A percentile compares a stretch with the other conserved stretches of the same genome.
phyloP scores from a whole-genome alignment of 2,113 vertebrate species.

The Sisor rabdophorus region DNA sequence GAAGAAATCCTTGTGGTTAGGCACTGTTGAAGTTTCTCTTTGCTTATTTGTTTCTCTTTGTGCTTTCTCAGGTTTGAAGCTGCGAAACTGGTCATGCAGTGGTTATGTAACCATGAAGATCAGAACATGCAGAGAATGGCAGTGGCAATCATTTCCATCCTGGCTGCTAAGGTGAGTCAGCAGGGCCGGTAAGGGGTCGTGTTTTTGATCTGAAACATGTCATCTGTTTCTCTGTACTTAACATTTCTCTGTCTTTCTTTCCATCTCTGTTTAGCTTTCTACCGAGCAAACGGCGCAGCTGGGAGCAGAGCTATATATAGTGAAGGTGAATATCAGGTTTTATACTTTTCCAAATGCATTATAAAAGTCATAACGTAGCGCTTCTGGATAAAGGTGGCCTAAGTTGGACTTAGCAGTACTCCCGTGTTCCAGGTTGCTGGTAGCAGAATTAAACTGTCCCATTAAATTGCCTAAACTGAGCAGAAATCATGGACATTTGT shows the following conservation, averaged over 20 bases:
- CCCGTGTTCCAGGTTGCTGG: background rate
- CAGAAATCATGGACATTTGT: too few species aligned
- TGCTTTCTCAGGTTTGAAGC: constrained; percentile 85
- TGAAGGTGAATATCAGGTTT: constrained; percentile 75
- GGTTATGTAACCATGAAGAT: constrained; percentile 98
- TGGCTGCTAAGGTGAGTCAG: constrained; percentile 90
- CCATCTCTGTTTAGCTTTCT: constrained; percentile 75
- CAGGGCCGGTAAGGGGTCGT: background rate
- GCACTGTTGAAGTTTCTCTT: too few species aligned
- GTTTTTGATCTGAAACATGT: background rate
- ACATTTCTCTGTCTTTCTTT: background rate
- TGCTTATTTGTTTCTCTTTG: constrained; percentile 2
- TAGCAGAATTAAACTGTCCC: background rate
- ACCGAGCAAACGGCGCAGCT: constrained; percentile 97
- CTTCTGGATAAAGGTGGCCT: background rate
- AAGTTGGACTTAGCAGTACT: background rate
- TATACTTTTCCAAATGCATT: background rate
- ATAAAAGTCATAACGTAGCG: background rate
- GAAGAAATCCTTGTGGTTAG: too few species aligned
- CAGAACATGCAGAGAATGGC: constrained; percentile 99
- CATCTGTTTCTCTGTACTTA: background rate
- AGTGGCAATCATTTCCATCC: constrained; percentile 96
- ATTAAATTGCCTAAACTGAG: background rate
- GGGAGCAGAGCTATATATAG: constrained; percentile 94
- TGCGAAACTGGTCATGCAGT: constrained; percentile 98